Percentiles rank a stretch among this genome's conserved stretches.
Conservation (phyloP, 2,888 invertebrate species). For the Ommatoiulus sabulosus region DNA sequence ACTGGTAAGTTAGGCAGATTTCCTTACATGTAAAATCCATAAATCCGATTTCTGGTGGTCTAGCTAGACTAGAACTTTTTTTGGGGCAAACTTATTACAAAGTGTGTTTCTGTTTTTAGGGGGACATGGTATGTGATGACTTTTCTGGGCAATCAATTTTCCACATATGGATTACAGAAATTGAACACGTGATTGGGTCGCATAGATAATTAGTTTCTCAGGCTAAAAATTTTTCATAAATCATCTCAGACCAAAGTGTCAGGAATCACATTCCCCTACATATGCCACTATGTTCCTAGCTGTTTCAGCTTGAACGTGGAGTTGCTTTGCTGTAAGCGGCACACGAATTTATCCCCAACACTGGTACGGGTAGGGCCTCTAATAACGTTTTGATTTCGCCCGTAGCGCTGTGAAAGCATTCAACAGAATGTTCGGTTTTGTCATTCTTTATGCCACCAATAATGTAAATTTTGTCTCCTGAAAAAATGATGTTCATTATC, state of each 20-base stretch:
- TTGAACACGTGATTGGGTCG: background rate
- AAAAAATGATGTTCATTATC: background rate
- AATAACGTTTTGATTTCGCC: background rate
- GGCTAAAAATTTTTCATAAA: background rate
- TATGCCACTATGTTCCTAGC: background rate
- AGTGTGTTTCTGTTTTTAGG: background rate
- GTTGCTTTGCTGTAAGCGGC: background rate
- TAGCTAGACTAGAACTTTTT: too few species aligned
- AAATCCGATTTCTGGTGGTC: background rate
- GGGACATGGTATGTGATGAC: background rate
- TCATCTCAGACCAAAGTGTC: too few species aligned
- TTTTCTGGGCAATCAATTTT: background rate
- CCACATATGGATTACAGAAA: background rate
- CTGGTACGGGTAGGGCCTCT: background rate
- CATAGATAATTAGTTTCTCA: background rate
- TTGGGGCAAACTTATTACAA: background rate
- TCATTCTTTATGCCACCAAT: background rate
- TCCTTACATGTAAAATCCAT: background rate
- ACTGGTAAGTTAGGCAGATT: constrained; percentile 77
- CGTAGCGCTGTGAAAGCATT: background rate
- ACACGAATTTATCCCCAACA: background rate
- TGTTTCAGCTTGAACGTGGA: background rate
- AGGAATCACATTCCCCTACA: background rate
- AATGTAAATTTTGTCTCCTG: background rate
- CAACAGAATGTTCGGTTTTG: background rate